Conservation (phyloP, 2,797 vertebrate species). For the Podargus strigoides region DNA sequence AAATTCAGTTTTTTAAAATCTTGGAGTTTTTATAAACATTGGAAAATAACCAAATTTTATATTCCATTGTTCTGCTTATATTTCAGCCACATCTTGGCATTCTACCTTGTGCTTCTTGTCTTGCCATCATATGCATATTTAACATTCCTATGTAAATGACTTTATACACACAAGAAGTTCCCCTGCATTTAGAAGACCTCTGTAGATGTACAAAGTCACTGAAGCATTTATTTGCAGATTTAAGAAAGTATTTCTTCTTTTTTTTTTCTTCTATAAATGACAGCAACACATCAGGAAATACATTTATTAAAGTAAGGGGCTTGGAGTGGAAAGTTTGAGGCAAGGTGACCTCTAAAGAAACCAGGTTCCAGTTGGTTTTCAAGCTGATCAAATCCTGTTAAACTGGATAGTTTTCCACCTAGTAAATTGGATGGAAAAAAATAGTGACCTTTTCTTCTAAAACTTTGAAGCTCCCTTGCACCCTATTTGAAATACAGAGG, state of each 20-base stretch:
- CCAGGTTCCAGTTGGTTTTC: background rate
- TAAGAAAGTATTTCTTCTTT: background rate
- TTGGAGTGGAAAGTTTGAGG: background rate
- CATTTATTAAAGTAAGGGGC: background rate
- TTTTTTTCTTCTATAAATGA: background rate
- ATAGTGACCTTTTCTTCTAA: background rate
- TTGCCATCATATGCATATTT: background rate
- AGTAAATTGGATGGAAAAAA: background rate
- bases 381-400: background rate
- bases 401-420: background rate
- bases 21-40: background rate
- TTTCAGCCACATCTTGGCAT: background rate
- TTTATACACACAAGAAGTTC: background rate
- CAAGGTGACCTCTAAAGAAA: background rate
- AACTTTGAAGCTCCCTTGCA: background rate
- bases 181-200: background rate
- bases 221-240: background rate
- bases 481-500: background rate
- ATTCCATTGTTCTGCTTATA: background rate
- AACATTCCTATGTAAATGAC: background rate
- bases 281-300: background rate
- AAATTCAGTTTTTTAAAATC: background rate
- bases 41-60: background rate
- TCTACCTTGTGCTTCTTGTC: background rate
- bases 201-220: background rate